phyloP scores from a whole-genome alignment of 2,797 vertebrate species.

The Sitta carolinensis region DNA sequence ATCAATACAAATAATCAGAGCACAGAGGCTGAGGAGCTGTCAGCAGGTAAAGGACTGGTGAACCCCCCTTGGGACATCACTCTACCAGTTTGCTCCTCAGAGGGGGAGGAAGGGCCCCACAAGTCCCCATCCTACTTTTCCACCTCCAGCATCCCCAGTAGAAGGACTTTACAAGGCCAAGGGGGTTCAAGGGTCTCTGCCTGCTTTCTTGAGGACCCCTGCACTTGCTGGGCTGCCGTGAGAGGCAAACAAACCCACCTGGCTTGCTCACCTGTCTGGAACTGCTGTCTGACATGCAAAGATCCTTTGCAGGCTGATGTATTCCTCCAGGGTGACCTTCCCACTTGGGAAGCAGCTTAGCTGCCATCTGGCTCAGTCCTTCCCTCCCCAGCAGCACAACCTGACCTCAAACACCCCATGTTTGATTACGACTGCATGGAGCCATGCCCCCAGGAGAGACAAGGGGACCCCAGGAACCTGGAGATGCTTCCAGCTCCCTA shows the following conservation, averaged over 20 bases:
- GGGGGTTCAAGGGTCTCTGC: background rate
- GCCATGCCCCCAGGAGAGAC: background rate
- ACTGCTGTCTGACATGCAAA: background rate
- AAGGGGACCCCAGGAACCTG: background rate
- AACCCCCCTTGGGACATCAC: accelerated
- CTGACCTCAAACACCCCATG: background rate
- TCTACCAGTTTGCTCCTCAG: accelerated
- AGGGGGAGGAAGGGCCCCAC: background rate
- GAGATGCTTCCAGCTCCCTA: background rate
- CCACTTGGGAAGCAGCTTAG: background rate
- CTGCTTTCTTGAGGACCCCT: background rate
- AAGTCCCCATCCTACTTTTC: background rate
- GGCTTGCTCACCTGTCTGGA: background rate
- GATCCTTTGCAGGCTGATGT: background rate
- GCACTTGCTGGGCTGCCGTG: background rate
- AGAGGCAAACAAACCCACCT: background rate
- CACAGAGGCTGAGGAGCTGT: background rate
- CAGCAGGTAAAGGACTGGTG: background rate
- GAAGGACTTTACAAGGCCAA: too few relatives aligned
- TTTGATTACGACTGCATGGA: background rate
- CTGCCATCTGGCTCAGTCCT: background rate
- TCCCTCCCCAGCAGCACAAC: background rate
- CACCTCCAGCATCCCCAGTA: background rate
- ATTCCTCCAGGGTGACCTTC: background rate
- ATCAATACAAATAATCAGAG: background rate